These are phyloP conservation scores for Sesamia nonagrioides DNA, from an alignment of 1,140 invertebrate genomes.

Conservation along the genomic window DNA sequence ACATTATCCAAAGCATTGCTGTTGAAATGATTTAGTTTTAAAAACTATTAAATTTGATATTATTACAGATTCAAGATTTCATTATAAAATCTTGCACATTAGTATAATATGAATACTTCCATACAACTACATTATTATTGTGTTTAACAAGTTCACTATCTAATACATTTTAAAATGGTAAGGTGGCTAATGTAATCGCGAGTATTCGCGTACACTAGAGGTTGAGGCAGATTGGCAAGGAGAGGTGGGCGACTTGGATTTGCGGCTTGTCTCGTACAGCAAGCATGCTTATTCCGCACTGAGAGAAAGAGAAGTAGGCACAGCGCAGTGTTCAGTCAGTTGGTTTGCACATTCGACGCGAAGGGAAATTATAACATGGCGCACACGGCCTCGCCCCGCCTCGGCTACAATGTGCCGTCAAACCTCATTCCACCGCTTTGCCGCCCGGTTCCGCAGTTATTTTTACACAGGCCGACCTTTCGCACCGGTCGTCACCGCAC, in stretches of 20 bases:
- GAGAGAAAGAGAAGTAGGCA: constrained; percentile 81
- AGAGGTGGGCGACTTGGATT: constrained; percentile 33
- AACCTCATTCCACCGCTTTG: constrained; percentile 86
- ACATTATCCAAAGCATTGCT: no score
- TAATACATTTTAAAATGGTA: constrained; percentile 28
- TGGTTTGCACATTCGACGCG: constrained; percentile 84
- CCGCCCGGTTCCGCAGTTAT: constrained; percentile 87
- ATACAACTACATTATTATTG: neutral
- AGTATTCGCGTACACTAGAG: constrained; percentile 28
- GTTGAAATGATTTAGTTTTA: neutral
- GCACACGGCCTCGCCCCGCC: constrained; percentile 85
- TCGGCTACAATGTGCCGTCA: constrained; percentile 85
- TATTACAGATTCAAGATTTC: neutral
- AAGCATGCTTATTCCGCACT: constrained; percentile 62
- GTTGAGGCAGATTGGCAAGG: constrained; percentile 34
- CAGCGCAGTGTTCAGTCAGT: constrained; percentile 76
- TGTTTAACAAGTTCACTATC: constrained; percentile 4
- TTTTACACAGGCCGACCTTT: constrained; percentile 87
- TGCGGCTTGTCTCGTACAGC: constrained; percentile 59
- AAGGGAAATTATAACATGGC: constrained; percentile 87
- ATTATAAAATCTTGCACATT: neutral
- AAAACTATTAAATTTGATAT: neutral
- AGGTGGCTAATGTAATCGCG: constrained; percentile 34
- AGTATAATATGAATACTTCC: neutral
- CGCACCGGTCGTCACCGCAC: constrained; percentile 85